Evolutionary conservation across 2,113 vertebrate genomes (phyloP).

Genomic region (Ahaetulla prasina): DNA sequence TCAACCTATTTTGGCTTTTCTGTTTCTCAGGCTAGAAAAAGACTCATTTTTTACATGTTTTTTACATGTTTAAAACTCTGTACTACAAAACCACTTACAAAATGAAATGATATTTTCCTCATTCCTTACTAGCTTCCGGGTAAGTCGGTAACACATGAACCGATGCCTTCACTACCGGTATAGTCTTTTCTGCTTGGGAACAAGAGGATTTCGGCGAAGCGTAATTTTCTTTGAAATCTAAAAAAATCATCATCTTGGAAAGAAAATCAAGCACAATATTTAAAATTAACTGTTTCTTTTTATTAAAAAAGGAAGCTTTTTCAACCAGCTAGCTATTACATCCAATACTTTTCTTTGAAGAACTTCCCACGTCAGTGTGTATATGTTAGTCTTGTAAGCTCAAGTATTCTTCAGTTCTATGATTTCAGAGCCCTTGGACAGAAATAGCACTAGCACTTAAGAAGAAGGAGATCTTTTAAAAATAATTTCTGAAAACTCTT

Average conservation of each 20-base stretch:
- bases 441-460: neutral
- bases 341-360: neutral
- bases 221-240: neutral
- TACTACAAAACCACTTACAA: neutral
- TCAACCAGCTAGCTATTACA: neutral
- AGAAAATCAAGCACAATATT: neutral
- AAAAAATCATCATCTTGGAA: neutral
- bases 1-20: neutral
- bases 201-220: neutral
- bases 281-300: neutral
- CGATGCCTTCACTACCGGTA: neutral
- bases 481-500: neutral
- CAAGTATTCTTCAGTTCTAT: neutral
- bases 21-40: neutral
- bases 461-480: neutral
- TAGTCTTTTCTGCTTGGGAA: neutral
- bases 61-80: neutral
- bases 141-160: fast-evolving
- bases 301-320: neutral
- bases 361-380: neutral
- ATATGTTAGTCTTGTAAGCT: neutral
- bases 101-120: neutral
- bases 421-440: neutral
- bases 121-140: neutral
- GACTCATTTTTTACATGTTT: neutral